Conservation (phyloP, 1,140 invertebrate species). For the Pachypeltis micranthus region DNA sequence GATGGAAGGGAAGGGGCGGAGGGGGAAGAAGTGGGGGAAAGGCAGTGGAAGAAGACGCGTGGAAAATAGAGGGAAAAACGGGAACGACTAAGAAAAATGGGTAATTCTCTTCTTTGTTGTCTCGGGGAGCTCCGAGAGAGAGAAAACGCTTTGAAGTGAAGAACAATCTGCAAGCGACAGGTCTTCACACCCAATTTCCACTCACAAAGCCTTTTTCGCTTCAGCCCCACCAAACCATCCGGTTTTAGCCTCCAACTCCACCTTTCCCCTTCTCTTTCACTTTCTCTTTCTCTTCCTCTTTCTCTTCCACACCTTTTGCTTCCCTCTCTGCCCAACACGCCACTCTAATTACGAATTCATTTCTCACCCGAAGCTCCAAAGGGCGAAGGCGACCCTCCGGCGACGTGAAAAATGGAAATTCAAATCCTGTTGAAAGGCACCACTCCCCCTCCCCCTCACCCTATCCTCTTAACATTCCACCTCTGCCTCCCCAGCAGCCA, state of each 20-base stretch:
- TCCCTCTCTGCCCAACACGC: not conserved
- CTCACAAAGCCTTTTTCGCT: constrained; percentile 9
- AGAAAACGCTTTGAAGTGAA: constrained; percentile 17
- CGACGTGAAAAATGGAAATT: constrained; percentile 17
- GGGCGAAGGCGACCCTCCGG: not conserved
- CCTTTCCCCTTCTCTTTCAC: not conserved
- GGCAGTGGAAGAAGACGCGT: not conserved
- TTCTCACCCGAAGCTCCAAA: not conserved
- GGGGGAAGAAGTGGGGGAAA: no score
- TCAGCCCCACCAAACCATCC: constrained; percentile 1
- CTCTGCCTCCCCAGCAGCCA: no score
- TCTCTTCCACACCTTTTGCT: not conserved
- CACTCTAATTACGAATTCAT: constrained; percentile 21
- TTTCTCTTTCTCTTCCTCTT: constrained; percentile 8
- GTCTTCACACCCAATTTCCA: constrained; percentile 20
- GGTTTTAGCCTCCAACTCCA: not conserved
- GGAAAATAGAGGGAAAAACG: not conserved
- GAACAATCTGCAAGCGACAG: constrained; percentile 19
- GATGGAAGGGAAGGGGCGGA: no score
- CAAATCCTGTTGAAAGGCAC: constrained; percentile 17
- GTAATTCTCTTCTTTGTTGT: constrained; percentile 21
- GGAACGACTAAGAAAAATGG: constrained; percentile 19
- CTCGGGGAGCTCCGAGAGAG: not conserved
- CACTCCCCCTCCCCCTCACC: not conserved
- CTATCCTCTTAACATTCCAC: not conserved